Conservation (phyloP, 23 tunicate genomes). For the Trididemnum miniatum region DNA sequence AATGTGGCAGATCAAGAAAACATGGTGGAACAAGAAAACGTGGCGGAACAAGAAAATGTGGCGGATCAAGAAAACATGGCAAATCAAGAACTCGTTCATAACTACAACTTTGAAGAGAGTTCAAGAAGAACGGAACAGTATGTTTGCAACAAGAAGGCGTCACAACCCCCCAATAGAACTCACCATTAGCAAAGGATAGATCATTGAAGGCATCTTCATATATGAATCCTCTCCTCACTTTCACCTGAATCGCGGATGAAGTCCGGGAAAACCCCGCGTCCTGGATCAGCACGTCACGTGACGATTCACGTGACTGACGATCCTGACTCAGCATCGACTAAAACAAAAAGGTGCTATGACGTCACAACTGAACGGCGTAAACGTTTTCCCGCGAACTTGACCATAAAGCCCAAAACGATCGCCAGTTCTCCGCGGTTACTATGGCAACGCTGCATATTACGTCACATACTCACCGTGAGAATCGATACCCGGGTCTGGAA, state of each 20-base stretch:
- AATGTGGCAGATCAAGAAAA: too few relatives aligned
- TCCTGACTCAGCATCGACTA: slow-evolving; percentile 84
- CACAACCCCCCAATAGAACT: background rate
- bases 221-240: slow-evolving; percentile 64
- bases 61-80: too few relatives aligned
- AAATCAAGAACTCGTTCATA: too few relatives aligned
- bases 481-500: slow-evolving; percentile 69
- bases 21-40: too few relatives aligned
- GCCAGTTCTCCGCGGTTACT: too few relatives aligned
- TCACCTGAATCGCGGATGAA: slow-evolving; percentile 41
- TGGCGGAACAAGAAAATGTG: too few relatives aligned
- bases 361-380: slow-evolving; percentile 4
- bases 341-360: background rate
- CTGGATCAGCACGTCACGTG: slow-evolving; percentile 53
- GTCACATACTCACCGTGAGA: slow-evolving; percentile 47
- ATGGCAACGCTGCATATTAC: too few relatives aligned
- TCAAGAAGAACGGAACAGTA: too few relatives aligned
- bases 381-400: too few relatives aligned
- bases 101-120: too few relatives aligned
- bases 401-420: too few relatives aligned
- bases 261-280: slow-evolving; percentile 67
- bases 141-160: background rate
- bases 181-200: slow-evolving; percentile 69
- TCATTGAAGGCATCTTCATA: slow-evolving; percentile 95
- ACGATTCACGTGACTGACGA: slow-evolving; percentile 43